A percentile compares a stretch with the other conserved stretches of the same genome.
Conservation (phyloP, 2,113 vertebrate genomes). For the Muntiacus muntjak region DNA sequence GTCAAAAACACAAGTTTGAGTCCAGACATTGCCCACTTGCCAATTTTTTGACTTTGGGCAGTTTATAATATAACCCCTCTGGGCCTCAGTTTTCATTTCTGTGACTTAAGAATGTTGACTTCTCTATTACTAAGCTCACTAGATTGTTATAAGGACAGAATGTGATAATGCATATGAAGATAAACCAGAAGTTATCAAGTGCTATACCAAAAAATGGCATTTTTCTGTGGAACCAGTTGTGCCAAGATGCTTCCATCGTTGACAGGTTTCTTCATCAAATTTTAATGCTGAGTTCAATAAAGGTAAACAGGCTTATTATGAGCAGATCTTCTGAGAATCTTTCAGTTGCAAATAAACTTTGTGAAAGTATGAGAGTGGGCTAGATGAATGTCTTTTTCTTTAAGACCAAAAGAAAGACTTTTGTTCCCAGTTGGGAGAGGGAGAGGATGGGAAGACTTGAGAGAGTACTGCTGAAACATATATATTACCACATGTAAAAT, state of each 20-base stretch:
- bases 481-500: neutral
- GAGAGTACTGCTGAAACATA: neutral
- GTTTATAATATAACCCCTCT: neutral
- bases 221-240: neutral
- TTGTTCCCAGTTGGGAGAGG: neutral
- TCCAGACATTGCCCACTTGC: neutral
- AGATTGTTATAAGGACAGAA: neutral
- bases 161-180: neutral
- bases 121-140: neutral
- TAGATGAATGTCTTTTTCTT: neutral
- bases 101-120: neutral
- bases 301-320: neutral
- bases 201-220: neutral
- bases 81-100: neutral
- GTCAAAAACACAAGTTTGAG: neutral
- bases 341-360: constrained; percentile 1
- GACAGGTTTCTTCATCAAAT: neutral
- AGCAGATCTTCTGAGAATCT: neutral
- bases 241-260: neutral
- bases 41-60: neutral
- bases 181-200: neutral
- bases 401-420: neutral
- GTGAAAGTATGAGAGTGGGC: neutral
- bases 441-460: neutral
- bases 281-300: neutral